phyloP scores from a whole-genome alignment of 2,113 vertebrate species.

The Glareola pratincola region DNA sequence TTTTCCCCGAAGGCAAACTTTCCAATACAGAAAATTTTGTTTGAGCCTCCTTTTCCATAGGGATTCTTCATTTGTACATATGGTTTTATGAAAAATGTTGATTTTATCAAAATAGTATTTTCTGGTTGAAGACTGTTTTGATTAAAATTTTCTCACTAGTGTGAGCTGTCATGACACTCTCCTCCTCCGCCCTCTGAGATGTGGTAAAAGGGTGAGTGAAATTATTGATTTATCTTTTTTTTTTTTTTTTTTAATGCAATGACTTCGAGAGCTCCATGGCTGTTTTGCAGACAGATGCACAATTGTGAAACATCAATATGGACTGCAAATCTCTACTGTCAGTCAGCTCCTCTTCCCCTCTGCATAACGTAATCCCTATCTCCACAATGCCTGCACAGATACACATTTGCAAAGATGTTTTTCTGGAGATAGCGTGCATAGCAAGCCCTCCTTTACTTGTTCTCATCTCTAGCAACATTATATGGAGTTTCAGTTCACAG shows the following conservation, averaged over 20 bases:
- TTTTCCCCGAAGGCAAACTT: background rate
- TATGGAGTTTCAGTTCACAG: constrained; percentile 41
- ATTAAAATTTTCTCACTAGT: constrained; percentile 31
- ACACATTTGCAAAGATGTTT: constrained; percentile 28
- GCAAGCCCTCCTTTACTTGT: constrained; percentile 18
- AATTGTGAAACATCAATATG: constrained; percentile 47
- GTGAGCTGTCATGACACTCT: constrained; percentile 26
- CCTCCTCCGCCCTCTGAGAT: background rate
- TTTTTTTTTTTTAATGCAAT: background rate
- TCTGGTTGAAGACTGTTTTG: background rate
- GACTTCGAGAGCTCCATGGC: background rate
- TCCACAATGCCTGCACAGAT: constrained; percentile 19
- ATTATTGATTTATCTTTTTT: constrained; percentile 30
- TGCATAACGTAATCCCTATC: constrained; percentile 25
- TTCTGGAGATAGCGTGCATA: background rate
- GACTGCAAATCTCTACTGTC: constrained; percentile 53
- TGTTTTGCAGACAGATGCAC: constrained; percentile 49
- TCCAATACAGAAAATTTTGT: background rate
- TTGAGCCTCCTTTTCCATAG: background rate
- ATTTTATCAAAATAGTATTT: constrained; percentile 26
- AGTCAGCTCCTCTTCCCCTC: constrained; percentile 29
- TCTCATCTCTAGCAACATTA: constrained; percentile 27
- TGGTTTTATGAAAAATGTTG: background rate
- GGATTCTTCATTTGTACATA: background rate
- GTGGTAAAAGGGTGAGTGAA: background rate